Conservation (phyloP, 2,113 vertebrate genomes). For the Furnarius figulus region DNA sequence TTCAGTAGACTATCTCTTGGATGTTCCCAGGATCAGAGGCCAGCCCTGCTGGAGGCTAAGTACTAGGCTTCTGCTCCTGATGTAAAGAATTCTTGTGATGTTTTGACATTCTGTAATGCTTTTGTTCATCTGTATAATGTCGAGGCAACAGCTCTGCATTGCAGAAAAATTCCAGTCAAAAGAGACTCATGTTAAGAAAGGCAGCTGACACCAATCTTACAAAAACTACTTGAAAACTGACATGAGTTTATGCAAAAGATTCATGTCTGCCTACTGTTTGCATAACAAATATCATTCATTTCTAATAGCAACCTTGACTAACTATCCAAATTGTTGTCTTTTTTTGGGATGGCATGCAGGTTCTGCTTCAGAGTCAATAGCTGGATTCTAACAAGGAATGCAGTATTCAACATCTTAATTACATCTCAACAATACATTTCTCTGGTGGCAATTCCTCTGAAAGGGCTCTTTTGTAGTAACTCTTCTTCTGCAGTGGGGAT, state of each 20-base stretch:
- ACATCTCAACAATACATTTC: neutral
- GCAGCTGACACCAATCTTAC: constrained; percentile 7
- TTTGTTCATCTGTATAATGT: constrained; percentile 53
- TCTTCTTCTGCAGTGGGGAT: neutral
- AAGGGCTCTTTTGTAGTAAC: neutral
- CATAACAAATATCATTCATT: constrained; percentile 28
- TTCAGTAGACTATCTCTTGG: neutral
- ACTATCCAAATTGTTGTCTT: neutral
- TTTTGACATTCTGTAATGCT: constrained; percentile 50
- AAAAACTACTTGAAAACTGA: constrained; percentile 41
- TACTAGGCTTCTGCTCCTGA: constrained; percentile 17
- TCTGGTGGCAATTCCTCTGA: neutral
- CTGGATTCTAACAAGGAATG: neutral
- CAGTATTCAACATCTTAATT: constrained; percentile 24
- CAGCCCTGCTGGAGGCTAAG: constrained; percentile 53
- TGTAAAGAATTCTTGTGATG: constrained; percentile 19
- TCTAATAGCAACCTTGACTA: constrained; percentile 3
- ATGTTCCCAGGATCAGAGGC: constrained; percentile 40
- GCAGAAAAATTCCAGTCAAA: constrained; percentile 35
- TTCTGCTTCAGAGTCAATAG: neutral
- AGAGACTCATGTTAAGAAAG: constrained; percentile 29
- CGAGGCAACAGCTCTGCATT: neutral
- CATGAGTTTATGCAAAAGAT: constrained; percentile 19
- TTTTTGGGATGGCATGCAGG: neutral
- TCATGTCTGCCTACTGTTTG: constrained; percentile 12